phyloP scores from a whole-genome alignment of 1,140 invertebrate genomes.

The Drosophila willistoni region DNA sequence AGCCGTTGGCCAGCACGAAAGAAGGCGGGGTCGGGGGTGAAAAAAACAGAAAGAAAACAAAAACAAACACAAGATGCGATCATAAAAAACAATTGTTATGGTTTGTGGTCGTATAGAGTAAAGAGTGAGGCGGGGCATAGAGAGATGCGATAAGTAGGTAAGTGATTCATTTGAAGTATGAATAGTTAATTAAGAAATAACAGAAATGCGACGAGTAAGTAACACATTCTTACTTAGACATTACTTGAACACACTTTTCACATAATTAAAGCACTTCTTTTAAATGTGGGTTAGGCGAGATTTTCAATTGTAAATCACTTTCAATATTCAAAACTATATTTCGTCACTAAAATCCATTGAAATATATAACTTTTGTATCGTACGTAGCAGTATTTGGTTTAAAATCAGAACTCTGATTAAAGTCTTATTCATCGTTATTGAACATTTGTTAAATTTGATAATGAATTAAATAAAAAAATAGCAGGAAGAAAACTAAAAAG shows the following conservation, averaged over 20 bases:
- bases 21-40: not conserved
- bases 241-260: not conserved
- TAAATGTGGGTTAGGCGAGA: too few relatives aligned
- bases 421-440: too few relatives aligned
- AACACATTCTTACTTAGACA: constrained; percentile 1
- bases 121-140: not conserved
- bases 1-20: not conserved
- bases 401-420: too few relatives aligned
- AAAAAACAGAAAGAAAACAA: not conserved
- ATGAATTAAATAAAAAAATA: too few relatives aligned
- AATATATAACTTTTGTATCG: too few relatives aligned
- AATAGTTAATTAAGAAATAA: constrained; percentile 17
- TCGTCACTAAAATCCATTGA: too few relatives aligned
- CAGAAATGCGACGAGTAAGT: not conserved
- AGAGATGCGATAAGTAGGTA: constrained; percentile 3
- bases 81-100: constrained; percentile 63
- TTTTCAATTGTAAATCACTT: too few relatives aligned
- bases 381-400: too few relatives aligned
- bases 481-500: too few relatives aligned
- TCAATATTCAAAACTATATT: too few relatives aligned
- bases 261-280: not conserved
- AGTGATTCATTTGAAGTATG: constrained; percentile 1
- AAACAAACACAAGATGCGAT: constrained; percentile 31
- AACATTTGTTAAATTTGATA: too few relatives aligned
- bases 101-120: constrained; percentile 16